These are phyloP conservation scores for Bhutanitis thaidina DNA, from an alignment of 2,888 invertebrate species.

Conservation along the genomic window DNA sequence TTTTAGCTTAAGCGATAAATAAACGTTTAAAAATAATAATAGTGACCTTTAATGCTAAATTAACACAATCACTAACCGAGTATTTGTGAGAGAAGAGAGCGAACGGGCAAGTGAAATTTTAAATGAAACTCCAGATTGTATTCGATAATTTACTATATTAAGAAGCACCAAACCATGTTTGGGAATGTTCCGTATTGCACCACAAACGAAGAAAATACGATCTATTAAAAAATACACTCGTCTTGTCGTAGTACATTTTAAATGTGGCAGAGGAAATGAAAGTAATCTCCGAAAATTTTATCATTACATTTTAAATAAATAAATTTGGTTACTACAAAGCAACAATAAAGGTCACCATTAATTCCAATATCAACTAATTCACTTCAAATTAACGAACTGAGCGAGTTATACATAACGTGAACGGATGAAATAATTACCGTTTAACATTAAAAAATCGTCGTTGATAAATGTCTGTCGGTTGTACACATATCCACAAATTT, in stretches of 20 bases:
- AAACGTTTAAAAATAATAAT: slow-evolving; percentile 36
- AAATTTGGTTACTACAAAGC: slow-evolving; percentile 51
- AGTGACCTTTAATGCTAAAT: slow-evolving; percentile 65
- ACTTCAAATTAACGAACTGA: slow-evolving; percentile 24
- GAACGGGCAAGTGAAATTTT: slow-evolving; percentile 41
- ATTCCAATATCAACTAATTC: slow-evolving; percentile 24
- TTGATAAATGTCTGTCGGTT: neutral
- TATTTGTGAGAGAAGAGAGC: slow-evolving; percentile 42
- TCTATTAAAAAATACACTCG: slow-evolving; percentile 43
- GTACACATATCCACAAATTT: neutral
- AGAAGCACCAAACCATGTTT: slow-evolving; percentile 77
- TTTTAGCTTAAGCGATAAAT: slow-evolving; percentile 13
- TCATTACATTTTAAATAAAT: slow-evolving; percentile 45
- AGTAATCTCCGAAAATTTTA: slow-evolving; percentile 29
- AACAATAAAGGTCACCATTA: slow-evolving; percentile 75
- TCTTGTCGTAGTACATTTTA: slow-evolving; percentile 34
- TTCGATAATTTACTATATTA: slow-evolving; percentile 70
- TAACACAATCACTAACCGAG: slow-evolving; percentile 24
- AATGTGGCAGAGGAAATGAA: slow-evolving; percentile 31
- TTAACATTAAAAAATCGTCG: neutral
- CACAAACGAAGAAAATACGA: slow-evolving; percentile 62
- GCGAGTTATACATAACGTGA: slow-evolving; percentile 24
- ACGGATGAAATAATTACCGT: slow-evolving; percentile 16
- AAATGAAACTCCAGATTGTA: slow-evolving; percentile 66
- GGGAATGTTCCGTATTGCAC: slow-evolving; percentile 79